Evolutionary conservation across 2,888 invertebrate genomes (phyloP).

Genomic region (Acrobasis suavella): DNA sequence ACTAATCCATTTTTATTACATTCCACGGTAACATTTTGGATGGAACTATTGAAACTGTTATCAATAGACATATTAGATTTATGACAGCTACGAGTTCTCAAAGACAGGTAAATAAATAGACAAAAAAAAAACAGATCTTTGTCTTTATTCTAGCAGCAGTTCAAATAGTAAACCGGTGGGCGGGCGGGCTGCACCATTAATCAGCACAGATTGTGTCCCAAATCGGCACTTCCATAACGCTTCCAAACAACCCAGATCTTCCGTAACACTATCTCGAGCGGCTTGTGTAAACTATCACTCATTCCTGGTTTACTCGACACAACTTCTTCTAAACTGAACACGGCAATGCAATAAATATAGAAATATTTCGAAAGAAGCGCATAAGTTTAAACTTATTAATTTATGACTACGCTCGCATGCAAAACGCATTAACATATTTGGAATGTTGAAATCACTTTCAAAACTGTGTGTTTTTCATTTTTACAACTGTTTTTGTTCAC

Average conservation of each 20-base stretch:
- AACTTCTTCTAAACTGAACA: conserved; percentile 5
- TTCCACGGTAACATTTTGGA: too few species aligned
- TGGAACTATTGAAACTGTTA: too few species aligned
- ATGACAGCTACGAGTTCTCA: too few species aligned
- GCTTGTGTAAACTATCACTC: conserved; percentile 16
- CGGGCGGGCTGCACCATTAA: conserved; percentile 39
- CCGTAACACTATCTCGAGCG: conserved; percentile 15
- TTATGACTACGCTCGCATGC: not conserved
- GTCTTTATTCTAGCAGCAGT: conserved; percentile 2
- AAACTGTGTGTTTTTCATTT: not conserved
- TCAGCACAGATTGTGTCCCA: conserved; percentile 36
- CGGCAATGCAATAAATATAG: conserved; percentile 6
- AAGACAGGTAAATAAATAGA: not conserved
- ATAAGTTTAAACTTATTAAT: not conserved
- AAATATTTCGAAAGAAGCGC: not conserved
- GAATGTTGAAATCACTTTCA: not conserved
- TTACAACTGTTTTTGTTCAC: conserved; percentile 3
- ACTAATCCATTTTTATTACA: too few species aligned
- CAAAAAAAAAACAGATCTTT: not conserved
- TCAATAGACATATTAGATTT: too few species aligned
- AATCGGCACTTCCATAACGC: conserved; percentile 21
- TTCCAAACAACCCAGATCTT: conserved; percentile 20
- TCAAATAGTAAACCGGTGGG: conserved; percentile 33
- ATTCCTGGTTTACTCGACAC: conserved; percentile 8
- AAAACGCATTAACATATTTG: conserved; percentile 5